Percentiles rank a stretch among this genome's conserved stretches.
Evolutionary conservation across 1,140 invertebrate genomes (phyloP).

Genomic region (Andrena cerasifolii): DNA sequence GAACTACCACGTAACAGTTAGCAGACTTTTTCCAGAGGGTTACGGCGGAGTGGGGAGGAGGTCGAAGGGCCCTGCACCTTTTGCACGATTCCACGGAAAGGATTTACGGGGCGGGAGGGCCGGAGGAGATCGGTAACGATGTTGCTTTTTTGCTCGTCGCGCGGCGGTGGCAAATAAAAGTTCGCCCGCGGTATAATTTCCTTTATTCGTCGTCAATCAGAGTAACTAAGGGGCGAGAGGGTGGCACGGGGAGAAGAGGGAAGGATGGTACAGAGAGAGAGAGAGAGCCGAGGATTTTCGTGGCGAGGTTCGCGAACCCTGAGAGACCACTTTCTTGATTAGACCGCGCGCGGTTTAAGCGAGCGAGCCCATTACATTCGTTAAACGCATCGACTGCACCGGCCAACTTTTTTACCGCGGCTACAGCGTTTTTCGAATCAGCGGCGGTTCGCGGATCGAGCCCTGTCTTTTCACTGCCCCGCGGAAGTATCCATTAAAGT

Average conservation of each 20-base stretch:
- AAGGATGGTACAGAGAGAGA: not conserved
- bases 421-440: constrained; percentile 16
- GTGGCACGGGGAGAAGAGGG: not conserved
- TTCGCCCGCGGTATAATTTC: constrained; percentile 59
- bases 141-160: constrained; percentile 51
- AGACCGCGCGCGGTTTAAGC: constrained; percentile 61
- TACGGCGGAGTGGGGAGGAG: not conserved
- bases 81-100: constrained; percentile 41
- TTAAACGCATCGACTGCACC: constrained; percentile 54
- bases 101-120: constrained; percentile 33
- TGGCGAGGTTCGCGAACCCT: constrained; percentile 33
- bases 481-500: constrained; percentile 12
- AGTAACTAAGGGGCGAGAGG: constrained; percentile 16
- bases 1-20: constrained; percentile 5
- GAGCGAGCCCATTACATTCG: constrained; percentile 61
- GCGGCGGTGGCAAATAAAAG: constrained; percentile 49
- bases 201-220: constrained; percentile 67
- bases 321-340: constrained; percentile 68
- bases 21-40: not conserved
- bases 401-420: constrained; percentile 50
- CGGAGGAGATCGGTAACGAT: constrained; percentile 49
- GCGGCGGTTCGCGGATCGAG: constrained; percentile 18
- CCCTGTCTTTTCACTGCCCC: constrained; percentile 1
- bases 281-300: constrained; percentile 44
- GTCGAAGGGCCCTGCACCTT: not conserved